phyloP scores from a whole-genome alignment of 2,797 vertebrate species.

The Micrastur ruficollis region DNA sequence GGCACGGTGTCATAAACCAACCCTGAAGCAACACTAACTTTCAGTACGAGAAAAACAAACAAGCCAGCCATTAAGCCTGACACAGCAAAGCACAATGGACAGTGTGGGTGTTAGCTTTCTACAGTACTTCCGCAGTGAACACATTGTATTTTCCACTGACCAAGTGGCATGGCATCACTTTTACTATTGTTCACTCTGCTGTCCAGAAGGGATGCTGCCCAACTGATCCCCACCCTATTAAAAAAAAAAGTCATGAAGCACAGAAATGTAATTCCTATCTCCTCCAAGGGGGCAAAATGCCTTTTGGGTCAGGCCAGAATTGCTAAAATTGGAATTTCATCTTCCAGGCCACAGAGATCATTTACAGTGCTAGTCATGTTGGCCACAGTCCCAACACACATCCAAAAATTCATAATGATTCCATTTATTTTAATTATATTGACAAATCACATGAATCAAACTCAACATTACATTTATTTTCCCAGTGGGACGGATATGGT shows the following conservation, averaged over 20 bases:
- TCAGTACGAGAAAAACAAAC: not conserved
- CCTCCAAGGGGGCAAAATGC: not conserved
- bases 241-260: not conserved
- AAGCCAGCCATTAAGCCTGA: not conserved
- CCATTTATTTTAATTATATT: not conserved
- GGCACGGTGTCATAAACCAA: not conserved
- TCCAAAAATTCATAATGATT: not conserved
- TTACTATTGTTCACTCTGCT: not conserved
- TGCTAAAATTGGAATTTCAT: not conserved
- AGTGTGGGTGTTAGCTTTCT: not conserved
- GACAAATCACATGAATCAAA: not conserved
- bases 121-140: not conserved
- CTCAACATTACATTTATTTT: not conserved
- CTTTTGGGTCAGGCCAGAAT: not conserved
- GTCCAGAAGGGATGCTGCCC: not conserved
- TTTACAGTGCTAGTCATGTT: not conserved
- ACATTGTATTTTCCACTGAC: not conserved
- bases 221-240: not conserved
- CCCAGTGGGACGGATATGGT: not conserved
- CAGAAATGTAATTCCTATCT: not conserved
- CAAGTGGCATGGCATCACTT: not conserved
- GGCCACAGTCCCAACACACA: not conserved
- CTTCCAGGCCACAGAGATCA: not conserved
- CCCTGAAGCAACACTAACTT: not conserved
- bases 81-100: fast-evolving